These are phyloP conservation scores for Myodes glareolus DNA, from an alignment of 2,113 vertebrate genomes.

Conservation along the genomic window DNA sequence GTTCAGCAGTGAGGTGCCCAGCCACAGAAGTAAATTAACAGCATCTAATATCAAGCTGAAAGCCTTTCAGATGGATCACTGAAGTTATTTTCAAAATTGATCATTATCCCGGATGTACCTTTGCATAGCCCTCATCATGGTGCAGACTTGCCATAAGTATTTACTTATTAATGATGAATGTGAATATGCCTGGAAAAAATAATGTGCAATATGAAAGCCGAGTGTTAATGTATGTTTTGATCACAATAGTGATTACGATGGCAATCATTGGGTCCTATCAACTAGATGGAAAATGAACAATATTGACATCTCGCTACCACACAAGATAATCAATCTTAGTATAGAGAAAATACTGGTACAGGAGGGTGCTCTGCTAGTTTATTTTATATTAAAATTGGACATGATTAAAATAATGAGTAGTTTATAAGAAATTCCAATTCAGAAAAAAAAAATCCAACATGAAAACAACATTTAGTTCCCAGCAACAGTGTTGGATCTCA, in stretches of 20 bases:
- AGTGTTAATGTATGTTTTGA: background rate
- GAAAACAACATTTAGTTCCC: conserved; percentile 57
- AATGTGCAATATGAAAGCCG: background rate
- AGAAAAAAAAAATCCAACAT: conserved; percentile 4
- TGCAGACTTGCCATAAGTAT: background rate
- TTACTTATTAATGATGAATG: background rate
- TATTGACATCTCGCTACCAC: background rate
- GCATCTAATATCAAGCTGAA: background rate
- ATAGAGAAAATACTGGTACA: background rate
- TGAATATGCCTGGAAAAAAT: background rate
- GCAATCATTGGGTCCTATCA: background rate
- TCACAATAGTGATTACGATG: background rate
- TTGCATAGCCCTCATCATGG: background rate
- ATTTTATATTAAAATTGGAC: conserved; percentile 58
- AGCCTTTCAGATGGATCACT: background rate
- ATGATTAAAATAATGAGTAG: conserved; percentile 73
- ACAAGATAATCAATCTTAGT: background rate
- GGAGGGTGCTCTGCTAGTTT: background rate
- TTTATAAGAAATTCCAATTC: conserved; percentile 59
- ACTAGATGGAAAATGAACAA: background rate
- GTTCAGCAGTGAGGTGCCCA: background rate
- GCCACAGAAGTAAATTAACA: background rate
- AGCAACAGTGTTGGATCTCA: conserved; percentile 1
- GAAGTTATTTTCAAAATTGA: background rate
- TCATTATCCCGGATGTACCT: background rate